Conservation (phyloP, 1,140 invertebrate species). For the Batillaria attramentaria region DNA sequence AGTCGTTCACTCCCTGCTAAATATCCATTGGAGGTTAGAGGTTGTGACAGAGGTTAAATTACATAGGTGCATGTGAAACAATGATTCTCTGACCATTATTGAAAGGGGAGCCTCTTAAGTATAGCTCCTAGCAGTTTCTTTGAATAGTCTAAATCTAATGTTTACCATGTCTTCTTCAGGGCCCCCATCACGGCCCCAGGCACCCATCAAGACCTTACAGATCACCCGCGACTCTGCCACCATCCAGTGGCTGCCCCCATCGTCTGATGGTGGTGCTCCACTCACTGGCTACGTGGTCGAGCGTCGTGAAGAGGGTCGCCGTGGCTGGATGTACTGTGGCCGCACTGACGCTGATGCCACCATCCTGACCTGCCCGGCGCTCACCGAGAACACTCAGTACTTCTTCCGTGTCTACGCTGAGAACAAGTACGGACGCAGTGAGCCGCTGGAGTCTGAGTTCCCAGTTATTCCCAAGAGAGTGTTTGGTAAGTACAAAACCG, state of each 20-base stretch:
- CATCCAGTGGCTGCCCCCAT: constrained; percentile 68
- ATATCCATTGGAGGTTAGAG: no score
- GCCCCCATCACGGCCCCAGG: constrained; percentile 91
- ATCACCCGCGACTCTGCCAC: constrained; percentile 72
- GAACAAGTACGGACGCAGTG: constrained; percentile 97
- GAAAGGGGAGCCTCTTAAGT: neutral
- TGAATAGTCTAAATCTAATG: neutral
- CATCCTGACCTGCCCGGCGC: constrained; percentile 88
- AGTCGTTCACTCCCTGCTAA: no score
- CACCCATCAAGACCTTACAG: constrained; percentile 80
- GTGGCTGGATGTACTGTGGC: constrained; percentile 90
- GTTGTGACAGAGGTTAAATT: neutral
- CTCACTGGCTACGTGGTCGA: constrained; percentile 70
- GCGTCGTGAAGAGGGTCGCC: constrained; percentile 76
- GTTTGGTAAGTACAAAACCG: constrained; percentile 78
- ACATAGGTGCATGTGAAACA: neutral
- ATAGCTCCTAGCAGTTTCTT: neutral
- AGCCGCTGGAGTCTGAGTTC: constrained; percentile 89
- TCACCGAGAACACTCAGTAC: constrained; percentile 96
- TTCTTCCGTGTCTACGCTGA: constrained; percentile 97
- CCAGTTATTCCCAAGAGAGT: constrained; percentile 95
- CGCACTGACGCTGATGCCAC: constrained; percentile 52
- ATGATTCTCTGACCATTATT: neutral
- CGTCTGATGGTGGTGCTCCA: constrained; percentile 67
- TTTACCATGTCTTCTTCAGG: constrained; percentile 72